phyloP scores from a whole-genome alignment of 2,797 vertebrate genomes.

The Muscicapa striata region DNA sequence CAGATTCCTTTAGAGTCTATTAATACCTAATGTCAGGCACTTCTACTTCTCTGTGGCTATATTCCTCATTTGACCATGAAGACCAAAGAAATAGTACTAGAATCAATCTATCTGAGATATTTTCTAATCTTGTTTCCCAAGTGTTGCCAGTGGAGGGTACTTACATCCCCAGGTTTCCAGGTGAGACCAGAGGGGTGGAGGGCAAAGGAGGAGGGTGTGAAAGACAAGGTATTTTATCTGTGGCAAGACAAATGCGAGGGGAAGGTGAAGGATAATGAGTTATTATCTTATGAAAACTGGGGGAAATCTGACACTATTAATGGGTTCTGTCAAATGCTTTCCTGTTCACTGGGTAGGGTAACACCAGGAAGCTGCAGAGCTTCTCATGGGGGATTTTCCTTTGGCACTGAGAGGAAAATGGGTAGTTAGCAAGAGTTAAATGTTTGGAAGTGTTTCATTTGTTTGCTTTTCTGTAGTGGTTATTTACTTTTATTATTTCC shows the following conservation, averaged over 20 bases:
- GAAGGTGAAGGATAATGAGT: background rate
- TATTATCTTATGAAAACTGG: background rate
- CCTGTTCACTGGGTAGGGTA: background rate
- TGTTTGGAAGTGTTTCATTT: background rate
- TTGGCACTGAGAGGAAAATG: background rate
- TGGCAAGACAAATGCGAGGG: background rate
- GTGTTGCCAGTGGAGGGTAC: background rate
- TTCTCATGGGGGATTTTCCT: background rate
- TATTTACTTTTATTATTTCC: background rate
- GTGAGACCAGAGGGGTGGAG: background rate
- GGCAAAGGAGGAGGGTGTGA: background rate
- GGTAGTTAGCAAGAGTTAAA: background rate
- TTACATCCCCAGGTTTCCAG: background rate
- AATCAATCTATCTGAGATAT: background rate
- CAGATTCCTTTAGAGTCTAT: background rate
- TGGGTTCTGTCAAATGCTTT: background rate
- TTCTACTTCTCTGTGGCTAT: background rate
- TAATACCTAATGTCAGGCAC: background rate
- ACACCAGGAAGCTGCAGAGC: background rate
- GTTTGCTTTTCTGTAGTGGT: background rate
- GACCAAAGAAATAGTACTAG: background rate
- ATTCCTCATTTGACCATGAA: background rate
- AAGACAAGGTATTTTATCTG: background rate
- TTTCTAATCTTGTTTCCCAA: background rate
- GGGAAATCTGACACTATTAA: background rate